Percentiles rank a stretch among this genome's conserved stretches.
Conservation (phyloP, 2,797 vertebrate species). For the Cacajao melanocephalus region DNA sequence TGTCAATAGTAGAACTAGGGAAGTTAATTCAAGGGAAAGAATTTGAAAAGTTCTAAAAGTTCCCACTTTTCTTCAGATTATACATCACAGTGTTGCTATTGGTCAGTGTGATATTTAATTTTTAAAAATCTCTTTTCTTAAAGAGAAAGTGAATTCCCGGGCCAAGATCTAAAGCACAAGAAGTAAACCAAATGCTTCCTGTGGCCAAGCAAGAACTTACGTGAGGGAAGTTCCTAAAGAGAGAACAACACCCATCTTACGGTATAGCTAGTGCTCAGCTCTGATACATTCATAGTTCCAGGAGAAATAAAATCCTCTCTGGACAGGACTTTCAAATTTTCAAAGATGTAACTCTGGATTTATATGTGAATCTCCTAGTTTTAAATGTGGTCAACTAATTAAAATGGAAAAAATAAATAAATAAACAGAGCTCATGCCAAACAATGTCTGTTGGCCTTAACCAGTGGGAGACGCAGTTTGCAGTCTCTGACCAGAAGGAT, state of each 20-base stretch:
- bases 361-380: background rate
- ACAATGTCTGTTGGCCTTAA: background rate
- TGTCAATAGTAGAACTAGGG: background rate
- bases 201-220: background rate
- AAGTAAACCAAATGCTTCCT: background rate
- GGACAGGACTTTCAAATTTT: background rate
- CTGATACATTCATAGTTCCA: background rate
- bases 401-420: background rate
- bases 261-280: background rate
- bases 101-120: background rate
- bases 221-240: background rate
- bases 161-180: background rate
- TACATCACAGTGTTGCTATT: background rate
- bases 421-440: background rate
- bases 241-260: background rate
- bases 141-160: background rate
- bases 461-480: background rate
- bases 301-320: background rate
- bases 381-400: background rate
- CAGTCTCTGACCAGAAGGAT: background rate
- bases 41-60: background rate
- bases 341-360: background rate
- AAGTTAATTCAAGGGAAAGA: background rate
- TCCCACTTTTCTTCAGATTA: background rate
- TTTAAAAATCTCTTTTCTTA: background rate